phyloP scores from a whole-genome alignment of 2,113 vertebrate species.

The Marmota monax region DNA sequence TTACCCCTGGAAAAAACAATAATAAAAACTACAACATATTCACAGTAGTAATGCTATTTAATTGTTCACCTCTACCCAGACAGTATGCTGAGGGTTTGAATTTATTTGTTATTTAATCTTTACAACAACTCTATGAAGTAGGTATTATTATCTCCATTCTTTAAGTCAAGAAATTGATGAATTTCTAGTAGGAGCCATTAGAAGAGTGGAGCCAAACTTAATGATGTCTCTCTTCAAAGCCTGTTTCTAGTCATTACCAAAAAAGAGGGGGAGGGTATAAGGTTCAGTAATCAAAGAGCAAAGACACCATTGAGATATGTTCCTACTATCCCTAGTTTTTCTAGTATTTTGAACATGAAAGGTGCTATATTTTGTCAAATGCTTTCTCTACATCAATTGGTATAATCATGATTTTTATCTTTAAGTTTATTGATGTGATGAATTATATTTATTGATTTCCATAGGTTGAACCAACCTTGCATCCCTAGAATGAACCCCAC shows the following conservation, averaged over 20 bases:
- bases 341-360: no score
- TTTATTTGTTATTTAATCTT: background rate
- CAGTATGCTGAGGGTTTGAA: background rate
- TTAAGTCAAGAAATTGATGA: slow-evolving; percentile 19
- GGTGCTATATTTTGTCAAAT: no score
- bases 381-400: no score
- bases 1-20: background rate
- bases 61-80: background rate
- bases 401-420: no score
- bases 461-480: no score
- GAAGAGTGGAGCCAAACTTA: background rate
- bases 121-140: background rate
- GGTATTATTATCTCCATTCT: background rate
- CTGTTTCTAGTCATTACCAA: background rate
- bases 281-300: background rate
- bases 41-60: background rate
- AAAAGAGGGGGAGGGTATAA: background rate
- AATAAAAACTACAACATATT: background rate
- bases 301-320: no score
- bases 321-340: no score
- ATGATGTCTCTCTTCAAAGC: background rate
- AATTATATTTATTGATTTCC: no score
- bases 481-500: no score
- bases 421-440: no score
- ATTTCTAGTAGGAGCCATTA: background rate